Percentiles rank a stretch among this genome's conserved stretches.
Evolutionary conservation across 2,113 vertebrate species (phyloP).

Genomic region (Centrocercus urophasianus): DNA sequence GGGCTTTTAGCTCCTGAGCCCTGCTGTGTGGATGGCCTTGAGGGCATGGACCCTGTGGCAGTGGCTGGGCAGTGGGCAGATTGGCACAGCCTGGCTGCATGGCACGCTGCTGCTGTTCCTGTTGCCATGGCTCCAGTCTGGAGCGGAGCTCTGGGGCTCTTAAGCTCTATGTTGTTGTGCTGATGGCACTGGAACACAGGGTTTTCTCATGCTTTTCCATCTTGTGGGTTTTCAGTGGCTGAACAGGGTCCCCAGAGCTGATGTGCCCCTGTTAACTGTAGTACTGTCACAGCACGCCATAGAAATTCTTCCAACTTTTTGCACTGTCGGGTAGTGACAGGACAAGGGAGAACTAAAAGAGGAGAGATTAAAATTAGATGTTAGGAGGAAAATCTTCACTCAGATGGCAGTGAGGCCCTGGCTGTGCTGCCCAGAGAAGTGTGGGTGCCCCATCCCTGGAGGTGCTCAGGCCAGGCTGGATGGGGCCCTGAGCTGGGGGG

Average conservation of each 20-base stretch:
- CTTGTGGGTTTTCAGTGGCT: accelerated
- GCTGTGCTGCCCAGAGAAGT: too few species aligned
- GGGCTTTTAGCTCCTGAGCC: background rate
- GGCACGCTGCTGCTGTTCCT: background rate
- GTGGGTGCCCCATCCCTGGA: too few species aligned
- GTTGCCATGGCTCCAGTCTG: background rate
- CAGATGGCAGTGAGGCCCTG: too few species aligned
- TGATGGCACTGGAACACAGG: background rate
- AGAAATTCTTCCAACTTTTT: background rate
- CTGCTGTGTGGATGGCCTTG: accelerated
- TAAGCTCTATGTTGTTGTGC: background rate
- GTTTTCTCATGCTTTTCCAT: background rate
- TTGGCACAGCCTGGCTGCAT: background rate
- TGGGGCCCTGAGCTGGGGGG: too few species aligned
- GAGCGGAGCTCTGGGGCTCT: background rate
- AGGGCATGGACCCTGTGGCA: background rate
- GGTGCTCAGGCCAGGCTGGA: too few species aligned
- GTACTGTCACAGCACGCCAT: accelerated
- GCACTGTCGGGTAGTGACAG: too few species aligned
- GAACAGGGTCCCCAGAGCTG: background rate
- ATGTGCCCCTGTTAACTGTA: background rate
- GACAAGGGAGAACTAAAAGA: too few species aligned
- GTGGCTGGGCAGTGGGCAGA: background rate
- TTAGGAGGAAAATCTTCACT: too few species aligned
- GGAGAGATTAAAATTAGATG: too few species aligned